These are phyloP conservation scores for Acleris emargana DNA, from an alignment of 2,888 invertebrate genomes.

Conservation along the genomic window DNA sequence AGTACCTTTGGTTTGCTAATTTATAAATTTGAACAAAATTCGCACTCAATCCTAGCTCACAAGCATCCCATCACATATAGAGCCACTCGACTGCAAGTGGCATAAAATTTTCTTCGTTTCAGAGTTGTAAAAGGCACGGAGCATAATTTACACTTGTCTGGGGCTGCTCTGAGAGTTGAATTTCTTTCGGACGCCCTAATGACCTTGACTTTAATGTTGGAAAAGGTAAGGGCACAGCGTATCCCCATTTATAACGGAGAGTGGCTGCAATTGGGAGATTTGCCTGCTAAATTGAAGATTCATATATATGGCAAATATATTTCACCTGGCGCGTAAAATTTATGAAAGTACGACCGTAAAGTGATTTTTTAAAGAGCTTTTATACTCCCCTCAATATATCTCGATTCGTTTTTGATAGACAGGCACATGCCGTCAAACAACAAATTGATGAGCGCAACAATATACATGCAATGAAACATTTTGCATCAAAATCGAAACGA, in stretches of 20 bases:
- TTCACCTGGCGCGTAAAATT: not conserved
- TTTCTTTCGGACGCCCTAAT: slow-evolving; percentile 2
- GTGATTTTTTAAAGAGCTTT: not conserved
- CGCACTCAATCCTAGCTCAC: too few species aligned
- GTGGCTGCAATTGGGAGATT: not conserved
- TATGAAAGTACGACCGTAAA: not conserved
- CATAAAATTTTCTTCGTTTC: too few species aligned
- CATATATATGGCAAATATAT: not conserved
- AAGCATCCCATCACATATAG: too few species aligned
- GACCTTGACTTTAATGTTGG: slow-evolving; percentile 8
- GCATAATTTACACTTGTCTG: too few species aligned
- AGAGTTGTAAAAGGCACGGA: too few species aligned
- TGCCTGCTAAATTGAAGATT: not conserved
- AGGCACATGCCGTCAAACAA: slow-evolving; percentile 18
- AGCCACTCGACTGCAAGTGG: too few species aligned
- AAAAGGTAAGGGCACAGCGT: slow-evolving; percentile 6
- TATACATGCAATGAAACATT: slow-evolving; percentile 22
- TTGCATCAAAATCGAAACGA: slow-evolving; percentile 30
- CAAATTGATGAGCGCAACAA: slow-evolving; percentile 29
- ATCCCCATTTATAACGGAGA: not conserved
- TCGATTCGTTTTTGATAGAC: not conserved
- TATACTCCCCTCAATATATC: not conserved
- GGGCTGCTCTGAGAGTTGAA: slow-evolving; percentile 2
- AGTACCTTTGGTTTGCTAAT: too few species aligned
- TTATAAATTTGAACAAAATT: not conserved